Conservation (phyloP, 2,888 invertebrate genomes). For the Idaea aversata region DNA sequence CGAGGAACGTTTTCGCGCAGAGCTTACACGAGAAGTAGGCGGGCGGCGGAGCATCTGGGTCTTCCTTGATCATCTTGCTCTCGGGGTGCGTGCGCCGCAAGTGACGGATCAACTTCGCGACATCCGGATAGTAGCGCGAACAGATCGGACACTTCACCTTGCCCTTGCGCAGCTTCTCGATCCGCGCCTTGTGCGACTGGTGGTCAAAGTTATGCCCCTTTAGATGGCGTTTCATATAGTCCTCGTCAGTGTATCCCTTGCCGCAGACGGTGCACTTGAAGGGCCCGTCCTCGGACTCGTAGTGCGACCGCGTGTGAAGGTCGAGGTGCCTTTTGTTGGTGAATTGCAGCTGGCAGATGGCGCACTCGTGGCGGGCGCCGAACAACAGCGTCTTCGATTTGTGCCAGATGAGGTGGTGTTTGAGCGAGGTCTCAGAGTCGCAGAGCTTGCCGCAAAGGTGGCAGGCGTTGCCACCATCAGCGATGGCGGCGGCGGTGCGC, state of each 20-base stretch:
- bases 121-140: slow-evolving; percentile 61
- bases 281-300: slow-evolving; percentile 75
- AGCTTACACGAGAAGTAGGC: slow-evolving; percentile 64
- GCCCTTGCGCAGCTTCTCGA: slow-evolving; percentile 63
- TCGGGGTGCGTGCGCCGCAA: slow-evolving; percentile 69
- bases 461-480: slow-evolving; percentile 64
- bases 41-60: slow-evolving; percentile 70
- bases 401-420: slow-evolving; percentile 71
- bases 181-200: slow-evolving; percentile 61
- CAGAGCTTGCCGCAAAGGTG: slow-evolving; percentile 70
- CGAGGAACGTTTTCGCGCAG: slow-evolving; percentile 69
- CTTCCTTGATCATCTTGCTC: slow-evolving; percentile 75
- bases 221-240: slow-evolving; percentile 69
- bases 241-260: slow-evolving; percentile 76
- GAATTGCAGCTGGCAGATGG: slow-evolving; percentile 69
- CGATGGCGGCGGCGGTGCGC: slow-evolving; percentile 35
- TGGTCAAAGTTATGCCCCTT: slow-evolving; percentile 78
- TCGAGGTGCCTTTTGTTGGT: slow-evolving; percentile 69
- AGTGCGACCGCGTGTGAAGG: slow-evolving; percentile 71
- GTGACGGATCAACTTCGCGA: slow-evolving; percentile 70
- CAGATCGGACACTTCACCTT: slow-evolving; percentile 75
- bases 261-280: slow-evolving; percentile 75
- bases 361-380: slow-evolving; percentile 70
- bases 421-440: slow-evolving; percentile 65
- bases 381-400: slow-evolving; percentile 64